Evolutionary conservation across 2,113 vertebrate species (phyloP).

Genomic region (Sylvia atricapilla): DNA sequence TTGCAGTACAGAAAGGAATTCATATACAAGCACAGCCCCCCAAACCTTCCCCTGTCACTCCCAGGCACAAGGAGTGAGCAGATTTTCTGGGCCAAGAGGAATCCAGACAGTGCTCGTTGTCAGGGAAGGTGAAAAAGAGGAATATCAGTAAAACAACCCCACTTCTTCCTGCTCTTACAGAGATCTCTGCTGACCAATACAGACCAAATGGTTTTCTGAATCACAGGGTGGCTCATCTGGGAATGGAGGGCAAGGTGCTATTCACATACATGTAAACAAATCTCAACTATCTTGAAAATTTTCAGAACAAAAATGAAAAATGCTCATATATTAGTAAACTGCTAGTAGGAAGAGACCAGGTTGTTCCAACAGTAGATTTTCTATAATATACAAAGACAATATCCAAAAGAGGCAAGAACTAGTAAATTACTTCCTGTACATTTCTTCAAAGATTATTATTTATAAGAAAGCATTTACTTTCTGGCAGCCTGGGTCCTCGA

Average conservation of each 20-base stretch:
- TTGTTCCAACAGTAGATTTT: background rate
- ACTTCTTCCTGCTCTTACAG: background rate
- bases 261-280: background rate
- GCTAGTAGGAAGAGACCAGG: background rate
- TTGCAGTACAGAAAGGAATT: background rate
- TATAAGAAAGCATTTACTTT: constrained; percentile 70
- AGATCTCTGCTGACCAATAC: background rate
- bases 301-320: background rate
- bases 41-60: background rate
- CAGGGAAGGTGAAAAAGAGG: background rate
- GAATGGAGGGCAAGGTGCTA: background rate
- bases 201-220: background rate
- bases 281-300: background rate
- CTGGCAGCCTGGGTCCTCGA: constrained; percentile 76
- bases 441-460: background rate
- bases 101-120: background rate
- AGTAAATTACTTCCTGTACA: background rate
- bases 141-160: background rate
- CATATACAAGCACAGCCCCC: background rate
- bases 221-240: background rate
- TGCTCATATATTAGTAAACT: background rate
- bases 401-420: background rate
- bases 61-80: background rate
- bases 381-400: background rate
- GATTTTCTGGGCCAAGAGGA: background rate